Evolutionary conservation across 2,888 invertebrate genomes (phyloP).

Genomic region (Stegophylla sp.): DNA sequence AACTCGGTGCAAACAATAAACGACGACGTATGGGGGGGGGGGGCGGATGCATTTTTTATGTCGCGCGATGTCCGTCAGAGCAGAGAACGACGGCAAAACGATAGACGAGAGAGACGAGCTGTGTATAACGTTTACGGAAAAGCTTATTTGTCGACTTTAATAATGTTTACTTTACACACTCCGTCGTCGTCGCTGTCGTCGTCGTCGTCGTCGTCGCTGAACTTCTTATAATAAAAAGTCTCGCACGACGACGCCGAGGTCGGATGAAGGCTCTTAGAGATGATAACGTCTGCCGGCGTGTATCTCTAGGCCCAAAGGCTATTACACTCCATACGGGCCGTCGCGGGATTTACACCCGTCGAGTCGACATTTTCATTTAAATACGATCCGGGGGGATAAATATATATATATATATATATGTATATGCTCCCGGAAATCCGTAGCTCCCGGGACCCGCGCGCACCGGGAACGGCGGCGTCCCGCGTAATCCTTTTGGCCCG

Average conservation of each 20-base stretch:
- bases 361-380: conserved; percentile 46
- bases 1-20: not conserved
- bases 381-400: conserved; percentile 23
- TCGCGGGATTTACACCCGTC: conserved; percentile 27
- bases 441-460: conserved; percentile 5
- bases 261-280: not conserved
- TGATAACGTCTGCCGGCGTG: not conserved
- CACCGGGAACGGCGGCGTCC: too few relatives aligned
- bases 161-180: conserved; percentile 26
- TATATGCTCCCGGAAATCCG: conserved; percentile 17
- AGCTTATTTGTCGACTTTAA: conserved; percentile 9
- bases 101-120: not conserved
- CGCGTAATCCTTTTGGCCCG: conserved; percentile 13
- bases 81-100: not conserved
- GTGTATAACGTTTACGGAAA: not conserved
- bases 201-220: too few relatives aligned
- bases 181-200: too few relatives aligned
- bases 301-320: conserved; percentile 26
- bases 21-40: too few relatives aligned
- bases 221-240: not conserved
- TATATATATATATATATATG: too few relatives aligned
- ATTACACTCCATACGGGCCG: too few relatives aligned
- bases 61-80: not conserved
- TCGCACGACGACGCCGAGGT: not conserved
- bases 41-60: not conserved